Evolutionary conservation across 2,113 vertebrate species (phyloP), one percentile per base, ranked within the genome.

Genomic region (Corapipo altera): DNA sequence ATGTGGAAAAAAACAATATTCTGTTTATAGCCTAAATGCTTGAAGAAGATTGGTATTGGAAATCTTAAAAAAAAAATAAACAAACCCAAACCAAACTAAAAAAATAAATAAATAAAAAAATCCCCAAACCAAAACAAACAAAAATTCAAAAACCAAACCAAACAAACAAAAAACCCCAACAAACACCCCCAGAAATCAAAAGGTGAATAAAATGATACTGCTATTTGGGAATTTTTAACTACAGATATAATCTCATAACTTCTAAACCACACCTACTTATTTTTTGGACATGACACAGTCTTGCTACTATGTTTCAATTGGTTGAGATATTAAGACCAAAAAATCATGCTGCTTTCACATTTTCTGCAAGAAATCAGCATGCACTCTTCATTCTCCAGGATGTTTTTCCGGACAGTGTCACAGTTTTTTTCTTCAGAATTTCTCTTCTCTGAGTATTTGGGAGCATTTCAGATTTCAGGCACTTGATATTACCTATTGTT

Each of bases 391-490:
- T 62, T 83, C 72, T 69, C 86, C 44, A n/a, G 58, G 35, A 66
- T 89, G 15, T 46, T 94, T 84, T 89, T 71, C 35, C 58, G 82
- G 78, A 85, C 66, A 73, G 67, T 72, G 55, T 19, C 28, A 30
- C 67, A 39, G 37, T 73, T 85, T 88, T 92, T 48, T 72, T 64
- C 64, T 90, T 90, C 70, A 52, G 32, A 44, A 48, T 84, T 92
- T 96, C 67, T 84, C 61, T 76, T 85, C 14, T 91, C 61, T 87
- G 59, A 75, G 61, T 32, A 90, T 27, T 10, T 85, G 48, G 64
- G 55, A 95, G 41, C 67, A 80, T 90, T 97, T 95, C 51, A 71
- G 59, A 59, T 83, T 88, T 83, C 39, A 88, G 51, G 51, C 64
- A 89, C 44, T 96, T 94, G 49, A n/a, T 92, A 95, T 46, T 93